Percentiles rank a stretch among this genome's conserved stretches.
Conservation (phyloP, 2,113 vertebrate genomes). For the Lutjanus erythropterus region DNA sequence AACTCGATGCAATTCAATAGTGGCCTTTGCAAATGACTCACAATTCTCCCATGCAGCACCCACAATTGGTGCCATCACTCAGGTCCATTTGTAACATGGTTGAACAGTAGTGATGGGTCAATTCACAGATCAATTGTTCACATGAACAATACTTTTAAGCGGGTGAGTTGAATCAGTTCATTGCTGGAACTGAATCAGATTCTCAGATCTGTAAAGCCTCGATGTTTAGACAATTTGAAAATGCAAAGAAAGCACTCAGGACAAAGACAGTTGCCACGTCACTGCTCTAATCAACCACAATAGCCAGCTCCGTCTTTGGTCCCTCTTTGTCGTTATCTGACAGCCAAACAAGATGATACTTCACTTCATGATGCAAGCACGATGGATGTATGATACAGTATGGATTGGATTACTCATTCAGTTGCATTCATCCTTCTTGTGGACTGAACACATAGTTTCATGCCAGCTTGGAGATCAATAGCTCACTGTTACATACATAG, state of each 20-base stretch:
- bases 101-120: conserved; percentile 29
- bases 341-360: neutral
- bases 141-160: conserved; percentile 4
- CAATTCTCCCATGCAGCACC: conserved; percentile 8
- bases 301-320: neutral
- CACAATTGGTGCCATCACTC: conserved; percentile 1
- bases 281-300: neutral
- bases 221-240: neutral
- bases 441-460: neutral
- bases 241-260: neutral
- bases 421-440: neutral
- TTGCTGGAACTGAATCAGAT: conserved; percentile 1
- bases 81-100: conserved; percentile 1
- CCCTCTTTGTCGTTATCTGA: neutral
- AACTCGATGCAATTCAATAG: neutral
- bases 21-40: neutral
- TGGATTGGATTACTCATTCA: neutral
- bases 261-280: neutral
- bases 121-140: conserved; percentile 24
- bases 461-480: too few relatives aligned
- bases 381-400: neutral
- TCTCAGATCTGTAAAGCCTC: neutral
- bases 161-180: neutral
- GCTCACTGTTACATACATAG: too few relatives aligned
- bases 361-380: neutral